Conservation (phyloP, 2,797 vertebrate genomes). For the Lophotriccus pileatus region DNA sequence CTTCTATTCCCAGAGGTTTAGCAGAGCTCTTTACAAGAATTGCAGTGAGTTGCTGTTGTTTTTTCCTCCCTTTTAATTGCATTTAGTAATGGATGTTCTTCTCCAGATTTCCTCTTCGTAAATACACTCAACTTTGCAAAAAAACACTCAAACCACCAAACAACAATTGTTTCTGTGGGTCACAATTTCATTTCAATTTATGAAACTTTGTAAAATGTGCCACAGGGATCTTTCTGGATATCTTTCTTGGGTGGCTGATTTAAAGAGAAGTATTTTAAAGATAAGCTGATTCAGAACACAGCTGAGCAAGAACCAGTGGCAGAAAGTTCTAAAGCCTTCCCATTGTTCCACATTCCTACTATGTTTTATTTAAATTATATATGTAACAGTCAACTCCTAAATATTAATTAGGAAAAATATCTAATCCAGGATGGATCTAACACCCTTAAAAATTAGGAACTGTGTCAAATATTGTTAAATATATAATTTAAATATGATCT, state of each 20-base stretch:
- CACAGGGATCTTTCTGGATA: background rate
- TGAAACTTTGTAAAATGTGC: background rate
- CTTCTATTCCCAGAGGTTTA: slow-evolving; percentile 72
- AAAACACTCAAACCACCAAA: background rate
- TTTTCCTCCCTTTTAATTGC: slow-evolving; percentile 49
- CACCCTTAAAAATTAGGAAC: background rate
- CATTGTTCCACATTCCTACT: background rate
- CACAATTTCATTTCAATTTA: background rate
- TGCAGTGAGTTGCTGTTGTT: slow-evolving; percentile 60
- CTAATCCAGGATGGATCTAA: background rate
- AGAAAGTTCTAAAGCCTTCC: background rate
- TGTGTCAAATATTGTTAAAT: background rate
- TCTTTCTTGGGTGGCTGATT: background rate
- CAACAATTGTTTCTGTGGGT: background rate
- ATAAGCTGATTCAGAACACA: background rate
- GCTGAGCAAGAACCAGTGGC: background rate
- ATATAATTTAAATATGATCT: background rate
- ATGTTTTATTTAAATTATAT: background rate
- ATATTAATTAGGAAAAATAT: background rate
- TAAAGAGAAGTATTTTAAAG: background rate
- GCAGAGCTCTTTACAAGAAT: slow-evolving; percentile 79
- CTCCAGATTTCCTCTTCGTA: slow-evolving; percentile 20
- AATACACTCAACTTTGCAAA: slow-evolving; percentile 23
- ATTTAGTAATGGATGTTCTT: slow-evolving; percentile 69
- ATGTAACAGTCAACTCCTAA: background rate